Percentiles rank a stretch among this genome's conserved stretches.
Evolutionary conservation across 1,140 invertebrate species (phyloP).

Genomic region (Neelides sp.): DNA sequence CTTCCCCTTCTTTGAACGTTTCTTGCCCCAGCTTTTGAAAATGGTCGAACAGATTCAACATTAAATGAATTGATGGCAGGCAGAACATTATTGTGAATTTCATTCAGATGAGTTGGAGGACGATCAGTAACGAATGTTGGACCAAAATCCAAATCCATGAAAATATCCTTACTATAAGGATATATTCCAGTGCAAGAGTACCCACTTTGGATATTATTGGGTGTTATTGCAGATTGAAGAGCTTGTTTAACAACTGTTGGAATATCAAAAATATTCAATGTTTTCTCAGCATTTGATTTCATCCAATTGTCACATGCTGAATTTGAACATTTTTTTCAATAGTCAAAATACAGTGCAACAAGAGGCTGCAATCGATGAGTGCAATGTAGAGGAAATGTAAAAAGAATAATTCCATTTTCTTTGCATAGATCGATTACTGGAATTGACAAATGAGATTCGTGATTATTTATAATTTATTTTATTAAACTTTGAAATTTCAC

Average conservation of each 20-base stretch:
- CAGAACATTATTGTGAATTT: too few relatives aligned
- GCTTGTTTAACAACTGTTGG: slow-evolving; percentile 35
- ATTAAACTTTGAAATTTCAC: too few relatives aligned
- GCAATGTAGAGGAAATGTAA: slow-evolving; percentile 29
- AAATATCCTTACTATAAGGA: slow-evolving; percentile 35
- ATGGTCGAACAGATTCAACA: too few relatives aligned
- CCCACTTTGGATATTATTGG: slow-evolving; percentile 37
- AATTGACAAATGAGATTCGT: slow-evolving; percentile 33
- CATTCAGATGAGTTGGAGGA: too few relatives aligned
- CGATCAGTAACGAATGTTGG: too few relatives aligned
- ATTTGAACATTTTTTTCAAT: slow-evolving; percentile 40
- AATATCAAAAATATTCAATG: slow-evolving; percentile 41
- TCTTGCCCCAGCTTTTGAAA: too few relatives aligned
- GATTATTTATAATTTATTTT: too few relatives aligned
- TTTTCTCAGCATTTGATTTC: slow-evolving; percentile 37
- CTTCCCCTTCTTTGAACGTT: too few relatives aligned
- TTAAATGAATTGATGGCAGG: too few relatives aligned
- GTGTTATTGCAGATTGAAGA: slow-evolving; percentile 35
- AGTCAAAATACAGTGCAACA: slow-evolving; percentile 35
- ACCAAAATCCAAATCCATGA: slow-evolving; percentile 35
- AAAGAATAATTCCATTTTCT: slow-evolving; percentile 28
- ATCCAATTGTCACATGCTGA: slow-evolving; percentile 42
- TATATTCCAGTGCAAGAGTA: slow-evolving; percentile 36
- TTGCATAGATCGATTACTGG: slow-evolving; percentile 19
- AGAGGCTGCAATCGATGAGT: slow-evolving; percentile 38